A percentile compares a stretch with the other conserved stretches of the same genome.
Evolutionary conservation across 2,888 invertebrate genomes (phyloP).

Genomic region (Parelbella ahira): DNA sequence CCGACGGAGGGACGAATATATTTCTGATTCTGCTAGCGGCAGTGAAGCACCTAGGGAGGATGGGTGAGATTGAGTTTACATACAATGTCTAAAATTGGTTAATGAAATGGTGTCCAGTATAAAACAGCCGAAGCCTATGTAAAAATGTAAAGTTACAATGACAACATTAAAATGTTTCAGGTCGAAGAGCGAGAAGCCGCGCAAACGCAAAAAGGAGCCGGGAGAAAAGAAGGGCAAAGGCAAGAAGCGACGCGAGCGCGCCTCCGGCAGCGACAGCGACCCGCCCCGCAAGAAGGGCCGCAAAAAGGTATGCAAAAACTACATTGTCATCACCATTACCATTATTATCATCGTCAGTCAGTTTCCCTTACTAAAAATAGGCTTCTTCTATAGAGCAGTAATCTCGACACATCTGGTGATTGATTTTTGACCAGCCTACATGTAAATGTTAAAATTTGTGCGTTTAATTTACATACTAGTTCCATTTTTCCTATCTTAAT

Average conservation of each 20-base stretch:
- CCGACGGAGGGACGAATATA: slow-evolving; percentile 84
- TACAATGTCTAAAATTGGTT: too few species aligned
- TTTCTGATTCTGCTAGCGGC: slow-evolving; percentile 88
- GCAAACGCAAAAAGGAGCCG: slow-evolving; percentile 84
- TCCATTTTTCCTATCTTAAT: background rate
- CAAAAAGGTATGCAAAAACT: slow-evolving; percentile 79
- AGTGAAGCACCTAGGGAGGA: slow-evolving; percentile 59
- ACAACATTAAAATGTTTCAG: too few species aligned
- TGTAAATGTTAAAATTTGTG: too few species aligned
- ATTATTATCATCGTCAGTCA: too few species aligned
- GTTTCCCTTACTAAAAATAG: too few species aligned
- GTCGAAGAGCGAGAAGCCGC: slow-evolving; percentile 73
- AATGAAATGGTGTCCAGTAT: too few species aligned
- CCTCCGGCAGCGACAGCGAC: slow-evolving; percentile 85
- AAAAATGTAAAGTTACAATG: too few species aligned
- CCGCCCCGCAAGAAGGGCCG: slow-evolving; percentile 82
- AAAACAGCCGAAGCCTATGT: too few species aligned
- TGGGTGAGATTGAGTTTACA: slow-evolving; percentile 48
- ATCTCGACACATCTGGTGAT: too few species aligned
- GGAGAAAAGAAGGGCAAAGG: slow-evolving; percentile 83
- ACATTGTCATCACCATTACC: too few species aligned
- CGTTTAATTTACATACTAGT: slow-evolving; percentile 2
- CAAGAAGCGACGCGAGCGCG: slow-evolving; percentile 53
- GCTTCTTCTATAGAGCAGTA: too few species aligned
- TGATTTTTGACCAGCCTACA: too few species aligned